Evolutionary conservation across 2,888 invertebrate genomes (phyloP).

Genomic region (Parnassius apollo): DNA sequence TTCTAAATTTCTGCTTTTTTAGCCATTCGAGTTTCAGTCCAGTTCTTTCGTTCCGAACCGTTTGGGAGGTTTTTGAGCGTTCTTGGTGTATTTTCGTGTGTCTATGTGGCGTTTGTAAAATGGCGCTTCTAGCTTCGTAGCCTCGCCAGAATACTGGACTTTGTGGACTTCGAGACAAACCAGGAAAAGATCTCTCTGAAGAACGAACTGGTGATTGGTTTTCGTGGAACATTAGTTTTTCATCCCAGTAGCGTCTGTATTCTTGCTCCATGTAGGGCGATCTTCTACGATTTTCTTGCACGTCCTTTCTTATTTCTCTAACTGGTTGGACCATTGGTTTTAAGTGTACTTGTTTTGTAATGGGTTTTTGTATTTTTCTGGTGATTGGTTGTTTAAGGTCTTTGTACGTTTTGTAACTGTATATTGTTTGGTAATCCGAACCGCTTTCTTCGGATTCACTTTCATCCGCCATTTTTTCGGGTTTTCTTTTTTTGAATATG

Average conservation of each 20-base stretch:
- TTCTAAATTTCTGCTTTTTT: slow-evolving; percentile 48
- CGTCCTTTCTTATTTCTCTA: slow-evolving; percentile 8
- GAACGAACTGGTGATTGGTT: slow-evolving; percentile 34
- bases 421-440: slow-evolving; percentile 47
- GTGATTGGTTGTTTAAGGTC: slow-evolving; percentile 16
- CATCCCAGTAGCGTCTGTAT: slow-evolving; percentile 56
- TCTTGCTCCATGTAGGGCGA: slow-evolving; percentile 61
- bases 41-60: slow-evolving; percentile 11
- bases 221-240: slow-evolving; percentile 47
- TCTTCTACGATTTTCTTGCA: slow-evolving; percentile 26
- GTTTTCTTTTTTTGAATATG: slow-evolving; percentile 46
- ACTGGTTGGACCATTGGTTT: slow-evolving; percentile 2
- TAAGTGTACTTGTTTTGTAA: slow-evolving; percentile 14
- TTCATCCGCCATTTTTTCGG: slow-evolving; percentile 32
- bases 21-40: slow-evolving; percentile 50
- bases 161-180: slow-evolving; percentile 15
- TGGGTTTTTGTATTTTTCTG: slow-evolving; percentile 9
- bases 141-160: slow-evolving; percentile 36
- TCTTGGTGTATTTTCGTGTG: slow-evolving; percentile 31
- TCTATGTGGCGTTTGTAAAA: slow-evolving; percentile 21
- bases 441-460: slow-evolving; percentile 50
- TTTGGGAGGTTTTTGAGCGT: background rate
- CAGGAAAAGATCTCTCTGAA: slow-evolving; percentile 35
- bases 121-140: slow-evolving; percentile 49
- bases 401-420: slow-evolving; percentile 43